phyloP scores from a whole-genome alignment of 2,113 vertebrate genomes.

The Apistogramma diplotaenia region DNA sequence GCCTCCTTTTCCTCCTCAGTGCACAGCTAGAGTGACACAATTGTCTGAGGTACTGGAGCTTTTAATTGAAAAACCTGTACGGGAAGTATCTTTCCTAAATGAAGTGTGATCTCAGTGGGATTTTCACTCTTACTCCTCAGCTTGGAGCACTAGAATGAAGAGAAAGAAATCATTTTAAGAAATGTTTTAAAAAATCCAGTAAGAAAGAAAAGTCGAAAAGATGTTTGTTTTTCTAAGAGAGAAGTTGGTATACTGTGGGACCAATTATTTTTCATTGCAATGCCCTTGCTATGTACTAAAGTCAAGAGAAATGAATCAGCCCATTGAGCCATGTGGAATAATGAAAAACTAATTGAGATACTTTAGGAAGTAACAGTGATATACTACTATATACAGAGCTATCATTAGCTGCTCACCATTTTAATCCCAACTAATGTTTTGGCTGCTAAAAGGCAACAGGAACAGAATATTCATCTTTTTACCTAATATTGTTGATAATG shows the following conservation, averaged over 20 bases:
- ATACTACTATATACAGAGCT: not conserved
- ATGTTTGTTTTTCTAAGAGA: not conserved
- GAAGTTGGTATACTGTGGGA: not conserved
- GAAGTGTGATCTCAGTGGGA: constrained; percentile 22
- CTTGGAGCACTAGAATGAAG: not conserved
- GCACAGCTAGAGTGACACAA: constrained; percentile 19
- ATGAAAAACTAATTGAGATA: not conserved
- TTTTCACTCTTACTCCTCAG: constrained; percentile 9
- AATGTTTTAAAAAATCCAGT: not conserved
- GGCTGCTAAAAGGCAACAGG: not conserved
- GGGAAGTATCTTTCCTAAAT: constrained; percentile 39
- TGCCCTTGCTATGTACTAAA: not conserved
- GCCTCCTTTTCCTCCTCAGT: constrained; percentile 3
- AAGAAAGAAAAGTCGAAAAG: not conserved
- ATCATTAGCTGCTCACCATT: not conserved
- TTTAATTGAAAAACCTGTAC: constrained; percentile 50
- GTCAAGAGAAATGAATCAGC: not conserved
- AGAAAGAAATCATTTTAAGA: not conserved
- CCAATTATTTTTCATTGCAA: not conserved
- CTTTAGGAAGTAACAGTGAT: not conserved
- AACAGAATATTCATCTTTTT: not conserved
- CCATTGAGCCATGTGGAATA: not conserved
- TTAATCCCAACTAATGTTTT: not conserved
- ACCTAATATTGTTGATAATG: not conserved
- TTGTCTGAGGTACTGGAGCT: constrained; percentile 33